phyloP scores from a whole-genome alignment of 92 coral and sea anemone genomes.

The Hydrozoanthus gracilis region DNA sequence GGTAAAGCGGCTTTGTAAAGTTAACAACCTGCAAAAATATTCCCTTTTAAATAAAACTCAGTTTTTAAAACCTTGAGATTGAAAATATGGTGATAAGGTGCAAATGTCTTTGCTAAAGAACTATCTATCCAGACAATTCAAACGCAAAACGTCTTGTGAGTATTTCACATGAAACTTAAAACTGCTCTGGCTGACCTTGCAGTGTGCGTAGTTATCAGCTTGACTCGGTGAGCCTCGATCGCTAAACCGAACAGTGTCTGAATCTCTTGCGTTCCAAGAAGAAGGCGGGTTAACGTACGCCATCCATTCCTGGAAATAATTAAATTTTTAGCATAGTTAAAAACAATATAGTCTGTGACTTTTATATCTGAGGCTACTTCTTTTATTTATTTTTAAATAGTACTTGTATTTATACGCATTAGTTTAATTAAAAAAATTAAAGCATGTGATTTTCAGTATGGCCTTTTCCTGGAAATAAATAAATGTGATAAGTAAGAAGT shows the following conservation, averaged over 20 bases:
- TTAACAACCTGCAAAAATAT: background rate
- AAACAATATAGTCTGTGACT: no score
- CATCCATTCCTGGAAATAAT: slow-evolving; percentile 1
- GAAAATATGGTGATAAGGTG: background rate
- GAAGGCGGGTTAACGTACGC: background rate
- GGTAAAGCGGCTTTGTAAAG: background rate
- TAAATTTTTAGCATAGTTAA: no score
- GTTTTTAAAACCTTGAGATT: background rate
- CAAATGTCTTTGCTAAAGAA: background rate
- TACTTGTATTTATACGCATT: no score
- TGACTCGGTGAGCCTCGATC: background rate
- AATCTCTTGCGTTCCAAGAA: background rate
- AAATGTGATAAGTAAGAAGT: no score
- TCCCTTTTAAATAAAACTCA: no score
- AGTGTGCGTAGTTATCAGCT: background rate
- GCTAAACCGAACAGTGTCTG: background rate
- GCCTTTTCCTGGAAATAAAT: no score
- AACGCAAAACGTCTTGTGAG: background rate
- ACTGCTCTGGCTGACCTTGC: background rate
- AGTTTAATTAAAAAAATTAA: no score
- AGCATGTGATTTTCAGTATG: no score
- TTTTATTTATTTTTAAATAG: no score
- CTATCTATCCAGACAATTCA: background rate
- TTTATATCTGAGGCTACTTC: no score
- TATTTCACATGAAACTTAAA: background rate